Evolutionary conservation across 2,113 vertebrate genomes (phyloP).

Genomic region (Laterallus jamaicensis): DNA sequence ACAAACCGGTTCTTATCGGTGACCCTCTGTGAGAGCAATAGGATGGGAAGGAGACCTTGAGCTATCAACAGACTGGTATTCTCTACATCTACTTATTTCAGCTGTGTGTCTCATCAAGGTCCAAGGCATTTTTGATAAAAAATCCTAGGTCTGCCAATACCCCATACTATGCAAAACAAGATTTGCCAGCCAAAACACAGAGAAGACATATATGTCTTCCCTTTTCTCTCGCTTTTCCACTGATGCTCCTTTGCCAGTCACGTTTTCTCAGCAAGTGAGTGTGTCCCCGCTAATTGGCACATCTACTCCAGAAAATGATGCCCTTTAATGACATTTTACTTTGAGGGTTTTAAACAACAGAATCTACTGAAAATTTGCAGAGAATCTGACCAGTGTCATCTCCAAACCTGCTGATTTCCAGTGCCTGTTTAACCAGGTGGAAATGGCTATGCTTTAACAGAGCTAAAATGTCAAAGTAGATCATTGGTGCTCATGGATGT

Average conservation of each 20-base stretch:
- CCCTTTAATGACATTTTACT: background rate
- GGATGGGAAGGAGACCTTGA: background rate
- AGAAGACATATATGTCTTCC: background rate
- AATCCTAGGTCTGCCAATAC: background rate
- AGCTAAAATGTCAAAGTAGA: background rate
- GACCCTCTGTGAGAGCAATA: background rate
- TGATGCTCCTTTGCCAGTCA: background rate
- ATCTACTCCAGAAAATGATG: accelerated
- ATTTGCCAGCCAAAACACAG: background rate
- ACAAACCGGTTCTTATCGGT: background rate
- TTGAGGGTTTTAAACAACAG: background rate
- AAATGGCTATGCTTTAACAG: background rate
- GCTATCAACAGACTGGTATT: background rate
- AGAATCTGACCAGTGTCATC: background rate
- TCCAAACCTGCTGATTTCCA: background rate
- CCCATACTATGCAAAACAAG: background rate
- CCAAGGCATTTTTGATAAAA: background rate
- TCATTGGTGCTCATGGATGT: accelerated
- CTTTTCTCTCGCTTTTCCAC: background rate
- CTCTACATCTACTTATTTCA: background rate
- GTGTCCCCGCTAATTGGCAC: accelerated
- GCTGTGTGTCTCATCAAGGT: background rate
- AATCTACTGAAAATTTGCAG: background rate
- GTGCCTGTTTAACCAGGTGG: background rate
- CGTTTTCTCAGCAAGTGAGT: background rate